Percentiles rank a stretch among this genome's conserved stretches.
Conservation (phyloP, 1,140 invertebrate species). For the Rhopalosiphum maidis region DNA sequence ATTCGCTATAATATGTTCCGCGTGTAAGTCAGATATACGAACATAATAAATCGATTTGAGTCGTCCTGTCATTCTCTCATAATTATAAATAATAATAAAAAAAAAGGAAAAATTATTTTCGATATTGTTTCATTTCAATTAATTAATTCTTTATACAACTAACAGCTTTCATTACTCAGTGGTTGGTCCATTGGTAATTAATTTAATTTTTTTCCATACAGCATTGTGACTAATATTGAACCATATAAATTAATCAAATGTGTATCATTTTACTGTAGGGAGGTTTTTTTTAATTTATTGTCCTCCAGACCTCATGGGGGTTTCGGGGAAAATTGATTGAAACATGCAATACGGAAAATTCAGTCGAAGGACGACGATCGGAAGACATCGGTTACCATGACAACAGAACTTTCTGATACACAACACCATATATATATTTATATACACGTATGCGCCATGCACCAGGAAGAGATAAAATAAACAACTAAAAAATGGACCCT, state of each 20-base stretch:
- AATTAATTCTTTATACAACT: neutral
- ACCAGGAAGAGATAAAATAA: neutral
- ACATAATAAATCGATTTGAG: neutral
- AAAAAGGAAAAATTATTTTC: constrained; percentile 15
- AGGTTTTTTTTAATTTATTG: constrained; percentile 37
- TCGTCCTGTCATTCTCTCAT: neutral
- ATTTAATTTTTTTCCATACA: neutral
- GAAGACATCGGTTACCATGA: constrained; percentile 31
- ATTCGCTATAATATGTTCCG: neutral
- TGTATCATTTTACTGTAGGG: neutral
- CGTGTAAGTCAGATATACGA: neutral
- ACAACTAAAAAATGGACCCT: neutral
- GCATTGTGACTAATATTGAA: neutral
- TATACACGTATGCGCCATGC: neutral
- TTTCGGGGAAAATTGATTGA: constrained; percentile 48
- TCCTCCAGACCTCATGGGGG: constrained; percentile 39
- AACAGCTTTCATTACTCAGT: constrained; percentile 22
- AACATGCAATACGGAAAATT: constrained; percentile 21
- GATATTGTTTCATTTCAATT: constrained; percentile 7
- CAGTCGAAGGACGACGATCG: constrained; percentile 21
- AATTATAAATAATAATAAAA: neutral
- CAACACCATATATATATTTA: neutral
- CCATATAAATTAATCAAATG: constrained; percentile 34
- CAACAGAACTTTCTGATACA: neutral
- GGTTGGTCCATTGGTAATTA: neutral